Conservation (phyloP, 2,113 vertebrate species). For the Pituophis catenifer region DNA sequence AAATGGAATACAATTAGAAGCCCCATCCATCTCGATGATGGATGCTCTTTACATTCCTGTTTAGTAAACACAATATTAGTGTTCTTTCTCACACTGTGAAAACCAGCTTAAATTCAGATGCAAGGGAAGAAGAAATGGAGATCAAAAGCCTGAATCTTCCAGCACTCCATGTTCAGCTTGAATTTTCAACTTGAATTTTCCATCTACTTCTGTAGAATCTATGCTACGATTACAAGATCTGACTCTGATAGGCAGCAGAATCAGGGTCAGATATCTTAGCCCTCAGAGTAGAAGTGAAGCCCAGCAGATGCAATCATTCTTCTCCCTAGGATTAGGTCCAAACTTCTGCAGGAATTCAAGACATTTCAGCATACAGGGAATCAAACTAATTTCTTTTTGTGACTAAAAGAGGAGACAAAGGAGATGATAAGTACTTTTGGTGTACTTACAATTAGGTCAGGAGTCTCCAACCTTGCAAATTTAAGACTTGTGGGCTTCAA, state of each 20-base stretch:
- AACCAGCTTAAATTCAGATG: background rate
- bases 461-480: no score
- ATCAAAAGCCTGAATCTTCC: background rate
- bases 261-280: background rate
- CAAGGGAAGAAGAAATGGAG: background rate
- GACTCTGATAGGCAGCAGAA: background rate
- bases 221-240: background rate
- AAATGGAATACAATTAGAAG: slow-evolving; percentile 59
- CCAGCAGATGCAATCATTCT: background rate
- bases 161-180: background rate
- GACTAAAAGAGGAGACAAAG: background rate
- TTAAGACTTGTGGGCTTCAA: no score
- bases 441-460: background rate
- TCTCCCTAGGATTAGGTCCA: background rate
- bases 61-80: slow-evolving; percentile 53
- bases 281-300: background rate
- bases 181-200: background rate
- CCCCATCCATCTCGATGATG: slow-evolving; percentile 50
- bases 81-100: slow-evolving; percentile 43
- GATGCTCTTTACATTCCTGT: slow-evolving; percentile 30
- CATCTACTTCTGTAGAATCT: background rate
- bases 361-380: background rate
- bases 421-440: background rate
- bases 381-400: background rate
- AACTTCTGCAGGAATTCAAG: background rate